Conservation (phyloP, 2,888 invertebrate genomes). For the Xanthia togata region DNA sequence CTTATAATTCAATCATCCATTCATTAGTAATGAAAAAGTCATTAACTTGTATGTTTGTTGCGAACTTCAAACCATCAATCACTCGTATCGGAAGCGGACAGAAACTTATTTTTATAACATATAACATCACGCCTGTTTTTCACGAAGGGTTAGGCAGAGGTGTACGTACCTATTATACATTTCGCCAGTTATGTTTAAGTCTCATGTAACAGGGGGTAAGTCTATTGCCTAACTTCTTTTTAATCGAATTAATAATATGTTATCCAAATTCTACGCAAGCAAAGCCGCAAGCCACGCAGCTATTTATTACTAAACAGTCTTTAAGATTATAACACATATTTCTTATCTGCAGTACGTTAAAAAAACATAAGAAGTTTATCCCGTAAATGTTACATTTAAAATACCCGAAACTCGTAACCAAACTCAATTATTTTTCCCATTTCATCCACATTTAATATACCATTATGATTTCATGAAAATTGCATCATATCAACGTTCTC, state of each 20-base stretch:
- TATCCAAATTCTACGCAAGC: too few relatives aligned
- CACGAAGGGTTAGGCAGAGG: too few relatives aligned
- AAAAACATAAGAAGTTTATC: not conserved
- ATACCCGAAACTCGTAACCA: not conserved
- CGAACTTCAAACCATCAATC: not conserved
- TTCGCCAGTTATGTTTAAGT: not conserved
- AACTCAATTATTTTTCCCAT: slow-evolving; percentile 32
- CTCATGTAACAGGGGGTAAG: not conserved
- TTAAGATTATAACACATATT: not conserved
- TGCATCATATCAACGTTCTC: slow-evolving; percentile 47
- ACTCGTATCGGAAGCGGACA: not conserved
- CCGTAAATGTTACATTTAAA: not conserved
- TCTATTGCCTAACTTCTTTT: not conserved
- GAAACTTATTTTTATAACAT: not conserved
- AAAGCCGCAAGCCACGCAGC: not conserved
- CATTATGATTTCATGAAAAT: slow-evolving; percentile 55
- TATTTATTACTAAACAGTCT: not conserved
- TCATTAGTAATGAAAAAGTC: not conserved
- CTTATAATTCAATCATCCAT: not conserved
- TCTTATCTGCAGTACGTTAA: not conserved
- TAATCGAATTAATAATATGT: not conserved
- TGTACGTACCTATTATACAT: too few relatives aligned
- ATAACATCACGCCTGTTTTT: too few relatives aligned
- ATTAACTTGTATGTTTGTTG: not conserved
- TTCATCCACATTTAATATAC: slow-evolving; percentile 44